A percentile compares a stretch with the other conserved stretches of the same genome.
Evolutionary conservation across 2,113 vertebrate species (phyloP).

Genomic region (Microcebus ravelobensis): DNA sequence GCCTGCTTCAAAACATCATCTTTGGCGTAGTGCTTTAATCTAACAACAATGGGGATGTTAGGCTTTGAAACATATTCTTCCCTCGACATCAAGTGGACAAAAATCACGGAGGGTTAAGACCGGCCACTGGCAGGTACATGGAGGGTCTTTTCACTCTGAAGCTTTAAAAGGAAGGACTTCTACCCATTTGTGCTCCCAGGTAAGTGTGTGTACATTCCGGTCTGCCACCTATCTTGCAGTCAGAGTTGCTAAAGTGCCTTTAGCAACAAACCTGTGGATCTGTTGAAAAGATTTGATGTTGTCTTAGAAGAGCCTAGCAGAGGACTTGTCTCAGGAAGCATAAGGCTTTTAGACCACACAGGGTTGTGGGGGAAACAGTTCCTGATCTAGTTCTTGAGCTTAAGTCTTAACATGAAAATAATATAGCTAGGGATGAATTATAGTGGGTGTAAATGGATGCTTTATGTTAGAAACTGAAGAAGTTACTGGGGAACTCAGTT

Average conservation of each 20-base stretch:
- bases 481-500: background rate
- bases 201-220: background rate
- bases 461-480: background rate
- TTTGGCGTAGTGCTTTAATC: slow-evolving; percentile 52
- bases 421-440: background rate
- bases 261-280: background rate
- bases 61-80: slow-evolving; percentile 49
- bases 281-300: background rate
- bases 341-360: background rate
- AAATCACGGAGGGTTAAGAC: slow-evolving; percentile 10
- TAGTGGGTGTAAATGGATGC: background rate
- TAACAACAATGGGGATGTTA: slow-evolving; percentile 15
- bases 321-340: background rate
- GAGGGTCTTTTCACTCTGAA: background rate
- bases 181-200: background rate
- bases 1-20: background rate
- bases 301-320: background rate
- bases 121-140: background rate
- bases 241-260: background rate
- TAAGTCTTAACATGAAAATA: background rate
- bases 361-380: background rate
- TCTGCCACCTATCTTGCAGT: background rate
- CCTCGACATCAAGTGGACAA: background rate
- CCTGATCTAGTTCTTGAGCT: background rate
- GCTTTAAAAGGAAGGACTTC: background rate